Percentiles rank a stretch among this genome's conserved stretches.
phyloP scores from a whole-genome alignment of 2,113 vertebrate genomes.

The Tragelaphus imberbis region DNA sequence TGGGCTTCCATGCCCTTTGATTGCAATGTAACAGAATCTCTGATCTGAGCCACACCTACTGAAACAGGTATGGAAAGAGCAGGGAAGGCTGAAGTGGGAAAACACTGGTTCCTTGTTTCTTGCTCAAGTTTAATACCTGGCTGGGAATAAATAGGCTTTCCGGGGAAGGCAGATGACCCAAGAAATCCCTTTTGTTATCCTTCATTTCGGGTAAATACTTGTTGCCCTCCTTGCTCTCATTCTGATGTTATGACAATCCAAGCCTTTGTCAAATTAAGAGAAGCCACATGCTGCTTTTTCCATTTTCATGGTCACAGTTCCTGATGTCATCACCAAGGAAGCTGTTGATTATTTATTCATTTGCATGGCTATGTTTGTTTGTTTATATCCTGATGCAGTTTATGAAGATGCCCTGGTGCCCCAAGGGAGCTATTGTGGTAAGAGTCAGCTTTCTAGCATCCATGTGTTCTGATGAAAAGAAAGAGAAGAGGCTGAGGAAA shows the following conservation, averaged over 20 bases:
- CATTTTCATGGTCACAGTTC: background rate
- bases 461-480: background rate
- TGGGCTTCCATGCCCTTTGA: too few relatives aligned
- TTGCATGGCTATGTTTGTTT: slow-evolving; percentile 1
- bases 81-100: background rate
- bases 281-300: background rate
- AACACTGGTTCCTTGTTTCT: background rate
- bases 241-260: background rate
- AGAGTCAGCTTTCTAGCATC: background rate
- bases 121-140: background rate
- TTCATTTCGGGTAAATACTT: background rate
- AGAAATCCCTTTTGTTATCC: background rate
- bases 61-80: background rate
- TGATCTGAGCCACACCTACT: background rate
- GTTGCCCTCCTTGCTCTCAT: background rate
- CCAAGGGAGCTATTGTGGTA: background rate
- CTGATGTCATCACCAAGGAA: slow-evolving; percentile 19
- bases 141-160: background rate
- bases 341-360: slow-evolving; percentile 29
- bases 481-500: background rate
- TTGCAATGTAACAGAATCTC: background rate
- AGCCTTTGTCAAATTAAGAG: background rate
- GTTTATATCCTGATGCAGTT: slow-evolving; percentile 9
- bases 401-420: background rate
- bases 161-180: background rate